Evolutionary conservation across 35 echinoderm and acorn worm species (phyloP), one percentile per base, ranked within the genome.

Genomic region (Amphiura filiformis): DNA sequence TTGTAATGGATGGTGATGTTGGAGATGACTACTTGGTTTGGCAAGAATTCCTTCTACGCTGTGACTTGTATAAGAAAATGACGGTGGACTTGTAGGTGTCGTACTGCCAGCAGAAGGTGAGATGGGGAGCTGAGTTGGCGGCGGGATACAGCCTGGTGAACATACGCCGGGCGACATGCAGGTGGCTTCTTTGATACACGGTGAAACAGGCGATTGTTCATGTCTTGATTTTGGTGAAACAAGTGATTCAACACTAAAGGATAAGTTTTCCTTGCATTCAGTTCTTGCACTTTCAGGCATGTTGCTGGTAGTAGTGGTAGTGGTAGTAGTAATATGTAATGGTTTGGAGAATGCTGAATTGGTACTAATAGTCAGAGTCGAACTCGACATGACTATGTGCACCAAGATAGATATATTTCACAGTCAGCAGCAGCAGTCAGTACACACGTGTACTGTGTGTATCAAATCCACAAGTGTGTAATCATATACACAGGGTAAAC

Each of bases 31-130:
- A 31, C 32, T 35, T 15, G 82, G 65, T 41, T 81, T 82, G 32
- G 89, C 89, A 14, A 91, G 79, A 84, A 91, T 91, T 30, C 82
- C 82, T 76, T 91, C 89, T 34, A 91, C 89, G 65, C 70, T 87
- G 30, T 87, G 85, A 87, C 85, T 77, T 26, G 89, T 83, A 82
- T 85, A 91, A 37, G 89, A 61, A 38, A 81, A 52, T 14, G 80
- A 32, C 4, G 2, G 15, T 22, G 83, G 56, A 28, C 52, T 70
- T 28, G 34, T 75, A 85, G 34, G 89, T 41, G 13, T 82, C 26
- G 65, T 84, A 30, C 22, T 77, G 89, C 81, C 18, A 80, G 37
- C 38, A 76, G 75, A 28, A n/a, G 36, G n/a, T 42, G 88, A 52
- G 89, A 76, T 31, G 70, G 80, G 39, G 38, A 77, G 38, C 37